Base-by-base conservation (phyloP, 2,113 vertebrate genomes). In the Brachyhypopomus occidentalis region DNA sequence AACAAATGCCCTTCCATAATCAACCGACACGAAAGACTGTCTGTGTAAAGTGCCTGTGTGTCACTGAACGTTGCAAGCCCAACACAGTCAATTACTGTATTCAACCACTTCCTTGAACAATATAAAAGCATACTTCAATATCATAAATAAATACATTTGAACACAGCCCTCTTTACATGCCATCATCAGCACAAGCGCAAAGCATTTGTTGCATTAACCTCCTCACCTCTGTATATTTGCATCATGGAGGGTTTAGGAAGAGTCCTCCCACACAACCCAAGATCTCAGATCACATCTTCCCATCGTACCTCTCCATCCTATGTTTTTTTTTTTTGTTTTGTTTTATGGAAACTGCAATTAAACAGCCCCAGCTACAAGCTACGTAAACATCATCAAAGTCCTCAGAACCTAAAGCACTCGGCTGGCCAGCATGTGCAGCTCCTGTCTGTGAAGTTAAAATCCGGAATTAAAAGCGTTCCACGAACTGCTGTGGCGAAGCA, bases 141-240 rank as follows among this genome's bases (percentile, higher is more conserved):
- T 73, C 77, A 72, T 69, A 64, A 69, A 80, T 52, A 52, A 52
- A 52, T 62, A 38, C 59, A 52, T 78, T 66, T 75, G 66, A 79
- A 71, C 58, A 59, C 36, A 22, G 72, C 45, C 17, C 73, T 69
- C 45, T 52, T 52, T 55, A 41, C 67, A 64, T 22, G 58, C 70
- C 56, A 63, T 83, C 81, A 77, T 36, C 77, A 30, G 74, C 52
- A 56, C 36, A 75, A 70, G 70, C 59, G 73, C 64, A 75, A 79
- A 78, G 83, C 72, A 78, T 84, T 85, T 48, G 56, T 62, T 59
- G 80, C 82, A 86, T 80, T 84, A 86, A 86, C 79, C 79, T 84
- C 62, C 52, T 82, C 79, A 86, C 82, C 82, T 81, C 48, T 14
- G 63, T 58, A 71, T 78, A 60, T 81, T 78, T 74, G 66, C 82